Evolutionary conservation across 2,888 invertebrate genomes (phyloP).

Genomic region (Drosophila phalerata): DNA sequence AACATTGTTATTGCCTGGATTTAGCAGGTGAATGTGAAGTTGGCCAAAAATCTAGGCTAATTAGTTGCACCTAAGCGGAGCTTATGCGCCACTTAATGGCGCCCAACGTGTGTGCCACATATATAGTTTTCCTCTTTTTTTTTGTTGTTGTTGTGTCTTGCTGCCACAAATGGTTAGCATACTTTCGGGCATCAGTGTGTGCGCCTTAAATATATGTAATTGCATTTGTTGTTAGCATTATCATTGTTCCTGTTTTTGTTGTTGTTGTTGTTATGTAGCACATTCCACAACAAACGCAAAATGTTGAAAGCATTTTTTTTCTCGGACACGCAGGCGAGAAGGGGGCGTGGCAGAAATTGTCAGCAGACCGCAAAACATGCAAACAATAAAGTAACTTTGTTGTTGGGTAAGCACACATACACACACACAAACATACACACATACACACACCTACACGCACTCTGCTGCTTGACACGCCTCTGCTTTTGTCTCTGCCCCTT

Average conservation of each 20-base stretch:
- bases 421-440: background rate
- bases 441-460: slow-evolving; percentile 2
- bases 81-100: slow-evolving; percentile 62
- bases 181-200: slow-evolving; percentile 31
- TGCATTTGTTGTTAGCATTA: slow-evolving; percentile 40
- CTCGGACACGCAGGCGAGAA: slow-evolving; percentile 16
- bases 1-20: slow-evolving; percentile 38
- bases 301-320: slow-evolving; percentile 41
- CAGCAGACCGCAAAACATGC: slow-evolving; percentile 73
- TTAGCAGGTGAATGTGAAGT: slow-evolving; percentile 63
- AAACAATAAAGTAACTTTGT: slow-evolving; percentile 68
- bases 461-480: slow-evolving; percentile 24
- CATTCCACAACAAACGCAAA: slow-evolving; percentile 37
- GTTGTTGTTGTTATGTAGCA: slow-evolving; percentile 30
- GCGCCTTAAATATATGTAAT: slow-evolving; percentile 59
- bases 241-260: slow-evolving; percentile 33
- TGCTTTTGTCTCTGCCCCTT: background rate
- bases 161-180: slow-evolving; percentile 62
- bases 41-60: slow-evolving; percentile 72
- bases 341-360: slow-evolving; percentile 54
- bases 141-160: slow-evolving; percentile 2
- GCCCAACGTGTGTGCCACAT: slow-evolving; percentile 23
- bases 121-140: slow-evolving; percentile 1
- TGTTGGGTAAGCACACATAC: background rate
- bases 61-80: slow-evolving; percentile 72